Base-by-base conservation (phyloP, 92 coral and sea anemone genomes). In the Meandrina meandrites region DNA sequence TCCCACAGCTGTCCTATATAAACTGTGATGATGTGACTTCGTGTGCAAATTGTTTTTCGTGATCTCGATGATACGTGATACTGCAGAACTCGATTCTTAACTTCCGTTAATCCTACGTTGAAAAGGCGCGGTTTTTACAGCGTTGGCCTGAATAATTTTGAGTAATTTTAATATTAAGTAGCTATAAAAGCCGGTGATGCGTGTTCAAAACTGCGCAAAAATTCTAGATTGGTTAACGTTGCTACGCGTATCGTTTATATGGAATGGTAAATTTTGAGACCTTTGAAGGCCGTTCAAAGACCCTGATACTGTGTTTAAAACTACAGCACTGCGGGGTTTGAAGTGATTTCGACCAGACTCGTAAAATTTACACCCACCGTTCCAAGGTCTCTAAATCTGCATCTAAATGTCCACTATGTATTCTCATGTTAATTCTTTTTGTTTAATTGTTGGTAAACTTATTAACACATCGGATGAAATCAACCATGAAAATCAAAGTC, bases 81-180 rank as follows among this genome's bases (percentile, higher is more conserved):
- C 34, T 8, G 15, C 7, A 21, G 57, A 66, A 82, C 78, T 36
- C 35, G 28, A 69, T 75, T 67, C 30, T 50, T 68, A 19, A 69
- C 30, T 62, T 35, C 21, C 30, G 53, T 31, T 24, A 15, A 13
- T 32, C 50, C n/a, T 36, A 28, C 4, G 37, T 40, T 12, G 78
- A 57, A 17, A 57, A 74, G 87, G 87, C 87, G 80, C 87, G 87
- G 80, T 84, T 84, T 48, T 73, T 84, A 35, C 72, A 57, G 35
- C 51, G 15, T 5, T 56, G 19, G 50, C 17, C 15, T 84, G 87
- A 84, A 74, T 84, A 84, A 71, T 72, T 48, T 57, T 16, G 72
- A 21, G 18, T 32, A 27, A 72, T 45, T 69, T 82, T 69, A 48
- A 57, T 73, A 22, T n/a, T 75, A 72, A 84, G 57, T 57, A 28